A percentile compares a stretch with the other conserved stretches of the same genome.
Evolutionary conservation across 2,888 invertebrate genomes (phyloP).

Genomic region (Drosophila nigricruria): DNA sequence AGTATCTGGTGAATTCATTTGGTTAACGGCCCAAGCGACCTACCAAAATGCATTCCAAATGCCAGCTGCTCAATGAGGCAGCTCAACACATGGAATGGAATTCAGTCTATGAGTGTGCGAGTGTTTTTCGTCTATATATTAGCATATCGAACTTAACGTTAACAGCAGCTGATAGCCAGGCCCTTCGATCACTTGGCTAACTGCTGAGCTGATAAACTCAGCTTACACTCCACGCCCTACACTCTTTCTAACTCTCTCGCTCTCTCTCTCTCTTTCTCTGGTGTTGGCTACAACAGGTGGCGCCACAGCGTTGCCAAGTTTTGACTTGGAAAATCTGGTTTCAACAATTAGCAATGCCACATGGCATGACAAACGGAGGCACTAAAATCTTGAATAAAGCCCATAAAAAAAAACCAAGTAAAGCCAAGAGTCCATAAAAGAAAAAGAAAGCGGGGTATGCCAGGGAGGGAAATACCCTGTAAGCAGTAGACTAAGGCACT

Average conservation of each 20-base stretch:
- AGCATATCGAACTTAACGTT: conserved; percentile 35
- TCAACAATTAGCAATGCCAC: conserved; percentile 14
- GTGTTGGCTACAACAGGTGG: conserved; percentile 36
- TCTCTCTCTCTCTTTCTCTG: not conserved
- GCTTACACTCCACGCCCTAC: not conserved
- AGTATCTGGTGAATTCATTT: conserved; percentile 26
- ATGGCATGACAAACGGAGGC: conserved; percentile 1
- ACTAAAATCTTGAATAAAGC: conserved; percentile 7
- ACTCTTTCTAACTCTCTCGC: not conserved
- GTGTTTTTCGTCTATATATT: conserved; percentile 10
- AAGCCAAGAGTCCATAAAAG: not conserved
- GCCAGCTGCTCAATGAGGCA: not conserved
- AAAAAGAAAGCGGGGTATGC: not conserved
- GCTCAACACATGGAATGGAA: conserved; percentile 13
- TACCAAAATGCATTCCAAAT: conserved; percentile 35
- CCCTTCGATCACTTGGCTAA: conserved; percentile 33
- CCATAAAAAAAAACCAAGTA: not conserved
- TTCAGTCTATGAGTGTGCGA: not conserved
- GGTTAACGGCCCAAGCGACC: conserved; percentile 10
- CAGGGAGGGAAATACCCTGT: not conserved
- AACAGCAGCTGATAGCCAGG: conserved; percentile 27
- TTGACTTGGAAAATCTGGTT: conserved; percentile 4
- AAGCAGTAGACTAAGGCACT: not conserved
- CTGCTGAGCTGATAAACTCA: conserved; percentile 9
- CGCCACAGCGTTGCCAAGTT: conserved; percentile 26